Evolutionary conservation across 1,140 invertebrate genomes (phyloP).

Genomic region (Drosophila pseudoananassae): DNA sequence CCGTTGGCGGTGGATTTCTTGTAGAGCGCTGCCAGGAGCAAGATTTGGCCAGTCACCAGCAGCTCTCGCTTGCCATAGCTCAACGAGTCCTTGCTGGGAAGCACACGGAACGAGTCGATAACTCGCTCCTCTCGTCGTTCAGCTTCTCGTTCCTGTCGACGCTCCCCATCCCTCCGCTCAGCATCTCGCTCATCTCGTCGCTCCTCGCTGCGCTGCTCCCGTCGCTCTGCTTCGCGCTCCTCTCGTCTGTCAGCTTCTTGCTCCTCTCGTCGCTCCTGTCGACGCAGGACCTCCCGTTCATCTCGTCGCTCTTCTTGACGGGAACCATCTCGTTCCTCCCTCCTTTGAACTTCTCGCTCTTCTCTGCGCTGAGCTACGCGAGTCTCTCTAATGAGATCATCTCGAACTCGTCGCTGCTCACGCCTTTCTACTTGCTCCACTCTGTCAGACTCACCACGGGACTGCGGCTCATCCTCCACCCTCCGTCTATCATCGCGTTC

Average conservation of each 20-base stretch:
- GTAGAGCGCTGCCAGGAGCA: constrained; percentile 54
- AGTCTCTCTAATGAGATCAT: constrained; percentile 1
- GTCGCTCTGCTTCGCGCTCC: background rate
- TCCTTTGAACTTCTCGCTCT: background rate
- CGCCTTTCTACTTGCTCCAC: background rate
- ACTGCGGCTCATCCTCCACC: background rate
- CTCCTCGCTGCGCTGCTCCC: background rate
- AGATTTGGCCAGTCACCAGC: constrained; percentile 43
- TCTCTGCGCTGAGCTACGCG: background rate
- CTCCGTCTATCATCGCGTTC: background rate
- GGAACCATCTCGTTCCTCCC: background rate
- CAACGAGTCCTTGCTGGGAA: constrained; percentile 13
- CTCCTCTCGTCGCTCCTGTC: background rate
- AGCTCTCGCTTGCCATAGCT: constrained; percentile 48
- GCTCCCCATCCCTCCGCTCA: too few species aligned
- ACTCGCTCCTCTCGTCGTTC: constrained; percentile 1
- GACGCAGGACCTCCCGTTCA: background rate
- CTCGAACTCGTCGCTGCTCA: constrained; percentile 2
- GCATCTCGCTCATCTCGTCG: background rate
- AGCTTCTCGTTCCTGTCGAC: background rate
- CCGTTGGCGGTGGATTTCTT: constrained; percentile 40
- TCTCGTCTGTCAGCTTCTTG: background rate
- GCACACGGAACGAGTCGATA: background rate
- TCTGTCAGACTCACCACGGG: background rate
- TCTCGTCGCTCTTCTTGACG: constrained; percentile 3